Evolutionary conservation across 53 echinoderm and acorn worm species (phyloP).

Genomic region (Zoroaster sp.): DNA sequence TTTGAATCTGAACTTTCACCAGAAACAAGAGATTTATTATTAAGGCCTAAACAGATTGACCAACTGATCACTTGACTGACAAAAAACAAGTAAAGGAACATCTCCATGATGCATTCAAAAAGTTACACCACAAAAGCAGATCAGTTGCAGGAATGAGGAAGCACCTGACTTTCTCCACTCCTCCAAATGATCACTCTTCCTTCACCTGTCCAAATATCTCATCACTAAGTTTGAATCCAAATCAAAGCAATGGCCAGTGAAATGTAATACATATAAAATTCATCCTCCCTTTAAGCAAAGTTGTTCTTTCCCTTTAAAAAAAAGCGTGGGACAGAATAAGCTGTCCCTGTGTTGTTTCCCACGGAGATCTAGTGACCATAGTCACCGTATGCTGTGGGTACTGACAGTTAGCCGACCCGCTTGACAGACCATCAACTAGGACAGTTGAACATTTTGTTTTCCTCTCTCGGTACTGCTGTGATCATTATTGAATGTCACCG

Average conservation of each 20-base stretch:
- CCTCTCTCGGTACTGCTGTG: not conserved
- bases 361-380: not conserved
- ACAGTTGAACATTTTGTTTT: not conserved
- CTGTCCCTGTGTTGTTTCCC: not conserved
- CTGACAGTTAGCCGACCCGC: not conserved
- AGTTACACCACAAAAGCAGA: no score
- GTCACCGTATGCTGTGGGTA: not conserved
- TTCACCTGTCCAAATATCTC: not conserved
- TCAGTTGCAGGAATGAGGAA: not conserved
- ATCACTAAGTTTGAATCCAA: not conserved
- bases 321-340: not conserved
- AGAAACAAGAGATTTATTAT: no score
- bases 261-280: not conserved
- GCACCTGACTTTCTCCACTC: not conserved
- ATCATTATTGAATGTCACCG: not conserved
- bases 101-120: no score
- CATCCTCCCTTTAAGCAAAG: not conserved
- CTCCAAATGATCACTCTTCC: not conserved
- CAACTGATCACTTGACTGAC: no score
- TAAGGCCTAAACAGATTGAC: no score
- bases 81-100: no score
- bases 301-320: not conserved
- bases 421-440: not conserved
- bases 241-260: no score
- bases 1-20: no score